Conservation (phyloP, 2,797 vertebrate genomes). For the Pangasius krempfi region DNA sequence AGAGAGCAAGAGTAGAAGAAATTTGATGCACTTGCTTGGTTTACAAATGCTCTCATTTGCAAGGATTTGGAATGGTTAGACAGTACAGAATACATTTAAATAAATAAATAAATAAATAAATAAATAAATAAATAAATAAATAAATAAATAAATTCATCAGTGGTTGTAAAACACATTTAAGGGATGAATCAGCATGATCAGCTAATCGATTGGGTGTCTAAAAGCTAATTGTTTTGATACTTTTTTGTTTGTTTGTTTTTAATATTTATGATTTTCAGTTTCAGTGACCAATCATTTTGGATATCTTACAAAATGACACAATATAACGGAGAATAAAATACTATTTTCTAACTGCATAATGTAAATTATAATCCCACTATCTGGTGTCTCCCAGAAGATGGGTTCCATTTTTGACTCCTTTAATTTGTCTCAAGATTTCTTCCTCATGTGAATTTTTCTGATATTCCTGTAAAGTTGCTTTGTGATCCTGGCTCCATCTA, state of each 20-base stretch:
- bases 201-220: too few relatives aligned
- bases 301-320: not conserved
- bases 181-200: not conserved
- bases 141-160: not conserved
- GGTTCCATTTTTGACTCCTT: not conserved
- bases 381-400: not conserved
- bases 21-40: not conserved
- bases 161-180: not conserved
- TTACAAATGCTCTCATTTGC: slow-evolving; percentile 10
- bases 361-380: not conserved
- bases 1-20: not conserved
- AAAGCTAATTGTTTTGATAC: not conserved
- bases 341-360: not conserved
- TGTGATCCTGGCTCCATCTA: too few relatives aligned
- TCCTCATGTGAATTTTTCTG: not conserved
- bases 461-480: not conserved
- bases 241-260: not conserved
- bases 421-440: not conserved
- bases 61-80: not conserved
- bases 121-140: too few relatives aligned
- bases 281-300: not conserved
- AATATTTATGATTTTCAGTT: not conserved
- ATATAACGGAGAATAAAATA: not conserved
- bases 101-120: too few relatives aligned
- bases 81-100: not conserved